phyloP scores from a whole-genome alignment of 2,888 invertebrate species.

The Thysanoteuthis rhombus region DNA sequence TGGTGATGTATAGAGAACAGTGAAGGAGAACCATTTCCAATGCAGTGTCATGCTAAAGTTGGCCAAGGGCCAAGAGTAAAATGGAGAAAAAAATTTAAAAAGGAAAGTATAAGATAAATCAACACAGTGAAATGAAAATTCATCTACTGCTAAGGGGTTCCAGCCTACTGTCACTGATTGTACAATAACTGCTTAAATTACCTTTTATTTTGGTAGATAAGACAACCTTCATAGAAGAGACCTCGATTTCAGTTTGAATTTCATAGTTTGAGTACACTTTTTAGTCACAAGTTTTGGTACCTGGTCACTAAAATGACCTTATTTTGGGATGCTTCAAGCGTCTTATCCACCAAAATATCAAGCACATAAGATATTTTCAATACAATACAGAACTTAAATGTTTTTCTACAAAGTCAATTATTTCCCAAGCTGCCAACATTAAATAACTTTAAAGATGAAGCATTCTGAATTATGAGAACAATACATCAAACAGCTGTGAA shows the following conservation, averaged over 20 bases:
- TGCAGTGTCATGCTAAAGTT: background rate
- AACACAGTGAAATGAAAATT: background rate
- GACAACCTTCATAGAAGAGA: too few species aligned
- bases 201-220: too few species aligned
- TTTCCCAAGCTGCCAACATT: background rate
- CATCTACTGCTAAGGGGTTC: background rate
- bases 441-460: background rate
- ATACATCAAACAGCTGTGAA: background rate
- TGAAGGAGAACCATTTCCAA: background rate
- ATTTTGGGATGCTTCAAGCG: too few species aligned
- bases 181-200: background rate
- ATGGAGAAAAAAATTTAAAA: background rate
- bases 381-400: background rate
- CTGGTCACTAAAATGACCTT: too few species aligned
- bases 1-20: background rate
- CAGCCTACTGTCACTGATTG: background rate
- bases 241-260: too few species aligned
- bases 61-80: slow-evolving; percentile 12
- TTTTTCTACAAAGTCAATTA: background rate
- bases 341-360: too few species aligned
- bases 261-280: too few species aligned
- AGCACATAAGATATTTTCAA: background rate
- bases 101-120: background rate
- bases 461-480: background rate
- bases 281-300: too few species aligned